phyloP scores from a whole-genome alignment of 2,113 vertebrate species.

The Nansenia antarctica region DNA sequence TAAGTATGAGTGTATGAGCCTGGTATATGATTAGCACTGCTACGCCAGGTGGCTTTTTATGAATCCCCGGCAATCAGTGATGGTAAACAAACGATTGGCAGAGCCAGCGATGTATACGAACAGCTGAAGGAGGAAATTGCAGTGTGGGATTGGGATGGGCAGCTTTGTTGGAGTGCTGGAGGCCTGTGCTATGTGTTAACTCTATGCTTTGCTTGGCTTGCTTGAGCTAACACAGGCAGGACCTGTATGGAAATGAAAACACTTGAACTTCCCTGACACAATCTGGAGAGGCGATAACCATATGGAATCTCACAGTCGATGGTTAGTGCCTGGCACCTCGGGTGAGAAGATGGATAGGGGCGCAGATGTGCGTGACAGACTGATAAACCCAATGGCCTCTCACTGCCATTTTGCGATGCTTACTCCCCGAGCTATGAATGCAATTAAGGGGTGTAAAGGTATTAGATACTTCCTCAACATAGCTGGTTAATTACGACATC shows the following conservation, averaged over 20 bases:
- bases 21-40: background rate
- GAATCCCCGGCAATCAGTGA: slow-evolving; percentile 9
- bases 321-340: slow-evolving; percentile 49
- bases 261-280: slow-evolving; percentile 59
- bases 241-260: slow-evolving; percentile 61
- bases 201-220: background rate
- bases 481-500: background rate
- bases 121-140: slow-evolving; percentile 37
- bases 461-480: background rate
- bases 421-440: slow-evolving; percentile 38
- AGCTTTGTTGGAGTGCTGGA: slow-evolving; percentile 21
- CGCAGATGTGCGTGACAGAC: slow-evolving; percentile 61
- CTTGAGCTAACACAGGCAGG: slow-evolving; percentile 34
- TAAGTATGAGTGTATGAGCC: slow-evolving; percentile 19
- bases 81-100: slow-evolving; percentile 26
- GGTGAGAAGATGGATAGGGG: slow-evolving; percentile 59
- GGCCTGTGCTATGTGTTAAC: background rate
- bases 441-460: slow-evolving; percentile 43
- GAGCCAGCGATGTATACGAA: slow-evolving; percentile 11
- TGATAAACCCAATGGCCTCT: slow-evolving; percentile 54
- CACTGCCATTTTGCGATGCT: slow-evolving; percentile 40
- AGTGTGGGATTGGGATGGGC: slow-evolving; percentile 21
- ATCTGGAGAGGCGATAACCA: slow-evolving; percentile 56
- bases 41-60: slow-evolving; percentile 31
- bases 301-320: slow-evolving; percentile 56